Evolutionary conservation across 2,113 vertebrate genomes (phyloP).

Genomic region (Thamnophis sirtalis): DNA sequence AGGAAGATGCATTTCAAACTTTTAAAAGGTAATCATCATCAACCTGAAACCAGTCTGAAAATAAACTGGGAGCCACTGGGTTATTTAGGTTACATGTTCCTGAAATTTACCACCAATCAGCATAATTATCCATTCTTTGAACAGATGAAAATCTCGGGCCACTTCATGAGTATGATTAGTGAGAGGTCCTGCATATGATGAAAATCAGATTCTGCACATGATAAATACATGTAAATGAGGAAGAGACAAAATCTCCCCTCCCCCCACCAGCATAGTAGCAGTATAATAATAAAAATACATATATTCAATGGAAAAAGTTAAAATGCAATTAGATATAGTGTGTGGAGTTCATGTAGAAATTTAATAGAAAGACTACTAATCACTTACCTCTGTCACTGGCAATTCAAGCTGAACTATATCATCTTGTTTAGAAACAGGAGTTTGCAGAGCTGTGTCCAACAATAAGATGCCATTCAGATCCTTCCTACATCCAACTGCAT

Average conservation of each 20-base stretch:
- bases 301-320: not conserved
- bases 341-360: not conserved
- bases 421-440: conserved; percentile 93
- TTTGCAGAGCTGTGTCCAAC: conserved; percentile 95
- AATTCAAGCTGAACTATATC: conserved; percentile 97
- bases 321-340: not conserved
- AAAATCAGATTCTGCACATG: not conserved
- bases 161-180: not conserved
- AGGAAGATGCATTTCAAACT: not conserved
- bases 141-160: not conserved
- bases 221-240: not conserved
- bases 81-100: not conserved
- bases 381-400: conserved; percentile 93
- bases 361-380: conserved; percentile 1
- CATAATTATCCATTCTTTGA: not conserved
- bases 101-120: not conserved
- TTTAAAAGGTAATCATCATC: not conserved
- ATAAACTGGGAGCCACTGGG: not conserved
- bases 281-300: not conserved
- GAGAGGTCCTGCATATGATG: not conserved
- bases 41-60: not conserved
- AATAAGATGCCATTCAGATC: conserved; percentile 97
- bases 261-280: not conserved
- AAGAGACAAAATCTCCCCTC: not conserved
- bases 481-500: conserved; percentile 96